Percentiles rank a stretch among this genome's conserved stretches.
Evolutionary conservation across 2,888 invertebrate genomes (phyloP).

Genomic region (Griposia aprilina): DNA sequence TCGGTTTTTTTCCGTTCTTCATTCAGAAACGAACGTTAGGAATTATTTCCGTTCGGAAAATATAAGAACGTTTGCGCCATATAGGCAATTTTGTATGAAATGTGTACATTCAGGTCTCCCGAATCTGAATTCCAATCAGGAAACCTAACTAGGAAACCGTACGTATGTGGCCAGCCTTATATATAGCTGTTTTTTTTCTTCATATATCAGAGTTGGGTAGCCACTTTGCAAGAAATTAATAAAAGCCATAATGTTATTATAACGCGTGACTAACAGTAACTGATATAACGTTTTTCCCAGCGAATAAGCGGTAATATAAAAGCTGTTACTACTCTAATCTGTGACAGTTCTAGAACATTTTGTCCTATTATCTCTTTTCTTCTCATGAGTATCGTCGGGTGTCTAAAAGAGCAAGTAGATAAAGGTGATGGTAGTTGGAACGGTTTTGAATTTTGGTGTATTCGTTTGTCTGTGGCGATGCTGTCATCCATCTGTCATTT

Average conservation of each 20-base stretch:
- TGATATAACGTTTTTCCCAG: background rate
- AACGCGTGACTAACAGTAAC: background rate
- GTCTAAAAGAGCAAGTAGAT: constrained; percentile 36
- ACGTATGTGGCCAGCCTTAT: too few species aligned
- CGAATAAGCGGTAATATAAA: background rate
- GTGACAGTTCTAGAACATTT: constrained; percentile 26
- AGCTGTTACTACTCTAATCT: constrained; percentile 17
- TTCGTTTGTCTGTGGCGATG: constrained; percentile 10
- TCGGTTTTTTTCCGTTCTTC: too few species aligned
- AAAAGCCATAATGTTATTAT: background rate
- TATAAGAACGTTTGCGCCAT: too few species aligned
- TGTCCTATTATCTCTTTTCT: constrained; percentile 21
- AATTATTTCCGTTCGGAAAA: too few species aligned
- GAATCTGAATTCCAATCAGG: too few species aligned
- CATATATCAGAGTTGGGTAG: too few species aligned
- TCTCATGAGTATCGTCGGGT: fast-evolving
- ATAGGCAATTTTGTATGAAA: too few species aligned
- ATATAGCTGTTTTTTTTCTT: background rate
- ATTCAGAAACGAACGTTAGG: too few species aligned
- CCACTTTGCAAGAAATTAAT: background rate
- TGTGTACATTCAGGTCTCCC: too few species aligned
- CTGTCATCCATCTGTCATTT: constrained; percentile 37
- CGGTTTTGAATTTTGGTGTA: background rate
- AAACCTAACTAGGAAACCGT: too few species aligned
- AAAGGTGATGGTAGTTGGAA: constrained; percentile 17